Percentiles rank a stretch among this genome's conserved stretches.
Conservation (phyloP, 2,888 invertebrate genomes). For the Trisateles emortualis region DNA sequence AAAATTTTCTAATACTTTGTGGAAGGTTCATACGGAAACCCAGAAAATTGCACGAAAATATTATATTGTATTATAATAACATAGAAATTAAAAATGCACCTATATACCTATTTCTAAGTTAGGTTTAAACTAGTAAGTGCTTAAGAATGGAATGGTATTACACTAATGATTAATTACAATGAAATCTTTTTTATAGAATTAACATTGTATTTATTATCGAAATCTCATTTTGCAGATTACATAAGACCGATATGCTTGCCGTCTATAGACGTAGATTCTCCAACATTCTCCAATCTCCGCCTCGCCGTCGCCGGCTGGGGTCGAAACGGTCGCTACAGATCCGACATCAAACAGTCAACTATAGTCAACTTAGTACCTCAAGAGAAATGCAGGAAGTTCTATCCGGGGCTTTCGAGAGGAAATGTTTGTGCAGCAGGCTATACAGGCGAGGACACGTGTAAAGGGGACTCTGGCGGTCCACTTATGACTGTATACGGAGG, state of each 20-base stretch:
- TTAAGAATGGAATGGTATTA: not conserved
- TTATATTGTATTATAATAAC: too few species aligned
- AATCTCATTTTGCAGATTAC: constrained; percentile 63
- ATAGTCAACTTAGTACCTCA: constrained; percentile 73
- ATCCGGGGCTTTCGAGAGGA: constrained; percentile 62
- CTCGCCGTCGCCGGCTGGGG: constrained; percentile 80
- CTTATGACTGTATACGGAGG: constrained; percentile 74
- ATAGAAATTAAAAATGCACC: too few species aligned
- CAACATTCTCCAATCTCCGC: constrained; percentile 65
- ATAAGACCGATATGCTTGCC: constrained; percentile 79
- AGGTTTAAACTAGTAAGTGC: too few species aligned
- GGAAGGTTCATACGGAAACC: too few species aligned
- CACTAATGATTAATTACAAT: too few species aligned
- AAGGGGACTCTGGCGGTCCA: constrained; percentile 81
- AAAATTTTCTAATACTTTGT: too few species aligned
- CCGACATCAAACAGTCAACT: constrained; percentile 75
- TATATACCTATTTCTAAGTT: too few species aligned
- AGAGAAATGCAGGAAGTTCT: constrained; percentile 63
- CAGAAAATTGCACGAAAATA: too few species aligned
- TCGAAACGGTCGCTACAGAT: constrained; percentile 66
- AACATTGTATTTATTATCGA: not conserved
- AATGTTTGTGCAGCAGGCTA: constrained; percentile 79
- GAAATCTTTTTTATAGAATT: not conserved
- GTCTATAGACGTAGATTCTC: constrained; percentile 69
- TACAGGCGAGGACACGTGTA: constrained; percentile 77